A percentile compares a stretch with the other conserved stretches of the same genome.
Conservation (phyloP, 2,797 vertebrate genomes). For the Scolopax rusticola region DNA sequence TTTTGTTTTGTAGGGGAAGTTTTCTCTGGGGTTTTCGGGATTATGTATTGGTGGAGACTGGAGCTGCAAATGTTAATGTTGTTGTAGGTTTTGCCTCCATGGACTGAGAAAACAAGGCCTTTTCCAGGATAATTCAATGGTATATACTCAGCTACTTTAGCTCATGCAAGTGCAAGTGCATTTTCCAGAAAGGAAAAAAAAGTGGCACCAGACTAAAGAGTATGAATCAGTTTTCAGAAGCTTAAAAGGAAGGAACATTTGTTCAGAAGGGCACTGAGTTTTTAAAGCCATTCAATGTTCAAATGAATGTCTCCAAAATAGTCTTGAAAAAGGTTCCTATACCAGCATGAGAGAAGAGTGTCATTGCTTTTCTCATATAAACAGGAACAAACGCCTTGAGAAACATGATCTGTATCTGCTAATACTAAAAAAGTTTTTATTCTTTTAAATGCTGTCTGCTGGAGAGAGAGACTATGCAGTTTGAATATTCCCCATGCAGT, state of each 20-base stretch:
- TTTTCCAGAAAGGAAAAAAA: not conserved
- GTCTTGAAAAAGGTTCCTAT: slow-evolving; percentile 7
- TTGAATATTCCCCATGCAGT: not conserved
- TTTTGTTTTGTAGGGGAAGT: not conserved
- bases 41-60: not conserved
- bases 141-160: not conserved
- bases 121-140: not conserved
- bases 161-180: not conserved
- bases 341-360: not conserved
- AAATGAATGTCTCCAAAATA: slow-evolving; percentile 40
- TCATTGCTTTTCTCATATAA: slow-evolving; percentile 20
- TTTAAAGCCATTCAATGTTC: slow-evolving; percentile 38
- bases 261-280: slow-evolving; percentile 34
- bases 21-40: not conserved
- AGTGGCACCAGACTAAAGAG: not conserved
- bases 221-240: slow-evolving; percentile 21
- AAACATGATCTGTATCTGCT: slow-evolving; percentile 21
- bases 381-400: slow-evolving; percentile 33
- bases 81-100: not conserved
- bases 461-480: not conserved
- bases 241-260: slow-evolving; percentile 15
- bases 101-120: not conserved
- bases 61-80: not conserved
- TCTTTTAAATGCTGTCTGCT: slow-evolving; percentile 10
- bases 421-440: not conserved